Evolutionary conservation across 2,888 invertebrate genomes (phyloP).

Genomic region (Coenonympha glycerion): DNA sequence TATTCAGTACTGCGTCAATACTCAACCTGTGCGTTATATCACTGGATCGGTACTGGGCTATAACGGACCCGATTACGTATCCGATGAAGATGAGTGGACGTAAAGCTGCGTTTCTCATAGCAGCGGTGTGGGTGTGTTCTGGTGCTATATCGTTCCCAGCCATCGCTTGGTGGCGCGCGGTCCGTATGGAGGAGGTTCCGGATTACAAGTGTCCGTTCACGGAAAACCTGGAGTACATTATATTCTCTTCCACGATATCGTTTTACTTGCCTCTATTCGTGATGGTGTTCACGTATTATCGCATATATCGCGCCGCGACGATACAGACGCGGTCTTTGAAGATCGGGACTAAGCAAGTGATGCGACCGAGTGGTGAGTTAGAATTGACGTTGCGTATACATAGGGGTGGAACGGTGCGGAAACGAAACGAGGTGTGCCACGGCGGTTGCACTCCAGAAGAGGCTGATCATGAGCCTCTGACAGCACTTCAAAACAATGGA

Average conservation of each 20-base stretch:
- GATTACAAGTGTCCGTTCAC: conserved; percentile 95
- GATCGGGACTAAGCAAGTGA: conserved; percentile 92
- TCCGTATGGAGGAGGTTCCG: conserved; percentile 86
- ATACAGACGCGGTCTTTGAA: conserved; percentile 93
- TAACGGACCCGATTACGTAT: conserved; percentile 98
- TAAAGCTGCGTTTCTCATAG: conserved; percentile 90
- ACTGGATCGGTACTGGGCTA: conserved; percentile 98
- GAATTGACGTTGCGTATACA: conserved; percentile 95
- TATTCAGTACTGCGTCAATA: conserved; percentile 98
- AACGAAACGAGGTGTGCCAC: conserved; percentile 71
- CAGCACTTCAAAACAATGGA: conserved; percentile 86
- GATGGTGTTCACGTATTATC: conserved; percentile 98
- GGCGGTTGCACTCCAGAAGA: conserved; percentile 81
- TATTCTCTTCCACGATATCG: conserved; percentile 98
- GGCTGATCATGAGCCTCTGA: conserved; percentile 82
- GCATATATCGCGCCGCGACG: conserved; percentile 95
- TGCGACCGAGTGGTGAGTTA: conserved; percentile 88
- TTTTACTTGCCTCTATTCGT: conserved; percentile 97
- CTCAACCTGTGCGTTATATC: conserved; percentile 98
- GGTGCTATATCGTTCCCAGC: conserved; percentile 98
- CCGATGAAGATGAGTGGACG: conserved; percentile 94
- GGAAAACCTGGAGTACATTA: conserved; percentile 95
- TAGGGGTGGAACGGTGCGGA: conserved; percentile 87
- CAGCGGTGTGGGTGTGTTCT: conserved; percentile 97
- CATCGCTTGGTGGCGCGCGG: conserved; percentile 96